Evolutionary conservation across 2,797 vertebrate species (phyloP).

Genomic region (Hirundo rustica): DNA sequence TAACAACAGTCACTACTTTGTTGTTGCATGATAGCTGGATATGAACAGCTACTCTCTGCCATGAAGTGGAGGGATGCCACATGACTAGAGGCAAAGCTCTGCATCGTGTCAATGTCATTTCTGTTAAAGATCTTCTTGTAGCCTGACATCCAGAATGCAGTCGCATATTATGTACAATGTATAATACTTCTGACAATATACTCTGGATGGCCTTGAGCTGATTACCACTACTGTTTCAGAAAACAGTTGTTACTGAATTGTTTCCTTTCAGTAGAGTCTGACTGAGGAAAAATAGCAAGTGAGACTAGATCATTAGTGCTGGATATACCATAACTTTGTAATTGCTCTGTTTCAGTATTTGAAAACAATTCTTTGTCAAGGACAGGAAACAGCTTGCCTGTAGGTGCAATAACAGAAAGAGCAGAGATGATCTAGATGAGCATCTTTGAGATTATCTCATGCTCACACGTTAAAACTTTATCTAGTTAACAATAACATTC

Average conservation of each 20-base stretch:
- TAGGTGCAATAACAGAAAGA: neutral
- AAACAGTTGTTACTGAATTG: constrained; percentile 52
- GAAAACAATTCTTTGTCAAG: constrained; percentile 16
- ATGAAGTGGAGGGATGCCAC: constrained; percentile 10
- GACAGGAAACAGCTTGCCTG: constrained; percentile 3
- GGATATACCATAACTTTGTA: constrained; percentile 23
- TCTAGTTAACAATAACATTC: neutral
- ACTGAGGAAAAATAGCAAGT: constrained; percentile 14
- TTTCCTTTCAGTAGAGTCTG: constrained; percentile 20
- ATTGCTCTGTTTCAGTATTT: constrained; percentile 5
- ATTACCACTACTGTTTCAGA: constrained; percentile 13
- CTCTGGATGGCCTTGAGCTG: constrained; percentile 49
- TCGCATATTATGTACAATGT: neutral
- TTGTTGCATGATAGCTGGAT: neutral
- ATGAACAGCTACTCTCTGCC: constrained; percentile 15
- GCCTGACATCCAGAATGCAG: constrained; percentile 18
- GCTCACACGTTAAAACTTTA: neutral
- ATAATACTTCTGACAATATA: constrained; percentile 33
- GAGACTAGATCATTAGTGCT: neutral
- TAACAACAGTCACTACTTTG: neutral
- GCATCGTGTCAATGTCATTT: constrained; percentile 34
- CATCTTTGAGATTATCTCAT: neutral
- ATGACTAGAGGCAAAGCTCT: constrained; percentile 39
- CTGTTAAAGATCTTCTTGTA: constrained; percentile 23
- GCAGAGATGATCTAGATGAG: neutral